phyloP scores from a whole-genome alignment of 2,113 vertebrate species.

The Saguinus imperator region DNA sequence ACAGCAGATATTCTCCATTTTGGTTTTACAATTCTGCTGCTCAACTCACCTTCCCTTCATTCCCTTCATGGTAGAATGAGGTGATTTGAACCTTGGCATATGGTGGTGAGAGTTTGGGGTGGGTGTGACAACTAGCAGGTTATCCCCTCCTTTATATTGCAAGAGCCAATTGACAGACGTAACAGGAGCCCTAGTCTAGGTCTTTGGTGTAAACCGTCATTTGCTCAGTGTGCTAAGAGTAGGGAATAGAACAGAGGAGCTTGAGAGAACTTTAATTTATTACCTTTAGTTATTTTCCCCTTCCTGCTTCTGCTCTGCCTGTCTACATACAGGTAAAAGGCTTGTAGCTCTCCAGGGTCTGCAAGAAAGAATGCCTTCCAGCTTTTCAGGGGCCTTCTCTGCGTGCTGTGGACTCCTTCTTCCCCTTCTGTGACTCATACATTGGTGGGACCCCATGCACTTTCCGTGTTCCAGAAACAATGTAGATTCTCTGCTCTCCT shows the following conservation, averaged over 20 bases:
- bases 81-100: not conserved
- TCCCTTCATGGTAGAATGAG: no score
- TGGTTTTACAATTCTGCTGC: not conserved
- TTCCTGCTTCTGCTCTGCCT: not conserved
- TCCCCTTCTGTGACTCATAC: no score
- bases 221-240: not conserved
- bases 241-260: not conserved
- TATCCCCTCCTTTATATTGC: not conserved
- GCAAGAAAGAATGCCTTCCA: no score
- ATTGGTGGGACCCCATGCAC: no score
- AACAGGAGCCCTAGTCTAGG: not conserved
- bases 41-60: not conserved
- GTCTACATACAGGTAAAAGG: rapidly evolving
- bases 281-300: not conserved
- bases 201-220: not conserved
- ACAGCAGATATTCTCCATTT: not conserved
- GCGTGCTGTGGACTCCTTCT: not conserved
- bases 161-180: not conserved
- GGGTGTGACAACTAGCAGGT: rapidly evolving
- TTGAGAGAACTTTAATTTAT: not conserved
- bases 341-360: not conserved
- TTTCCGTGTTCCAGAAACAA: not conserved
- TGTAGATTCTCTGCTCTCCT: not conserved
- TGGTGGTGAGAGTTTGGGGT: not conserved
- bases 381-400: not conserved